Evolutionary conservation across 1,140 invertebrate species (phyloP), one percentile per base, ranked within the genome.

Genomic region (Zaprionus taronus): DNA sequence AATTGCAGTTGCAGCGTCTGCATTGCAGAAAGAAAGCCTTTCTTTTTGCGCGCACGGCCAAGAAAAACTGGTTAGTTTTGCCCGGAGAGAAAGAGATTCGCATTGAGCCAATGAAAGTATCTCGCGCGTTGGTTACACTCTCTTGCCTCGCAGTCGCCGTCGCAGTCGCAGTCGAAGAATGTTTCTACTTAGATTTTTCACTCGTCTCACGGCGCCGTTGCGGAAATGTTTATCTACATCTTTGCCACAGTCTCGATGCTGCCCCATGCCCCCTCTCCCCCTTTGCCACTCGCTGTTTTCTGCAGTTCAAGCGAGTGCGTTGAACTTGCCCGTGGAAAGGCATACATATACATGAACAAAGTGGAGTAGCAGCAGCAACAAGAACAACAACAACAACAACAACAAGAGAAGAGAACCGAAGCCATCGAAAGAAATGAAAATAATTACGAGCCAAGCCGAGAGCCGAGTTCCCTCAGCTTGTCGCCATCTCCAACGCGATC

Each of bases 271-370:
- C 31, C n/a, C 1, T 2, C 36, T 38, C 63, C 61, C 49, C 7
- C 55, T 28, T 31, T 41, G 36, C 34, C 66, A 58, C 34, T 44
- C 66, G 67, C 20, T 24, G 49, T 72, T 78, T 81, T 90, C 69
- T 90, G 81, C 85, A 89, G 85, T 89, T 89, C 85, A 89, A 81
- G 67, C 72, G 85, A 84, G 85, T 90, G 72, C 85, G 82, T 89
- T 89, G 84, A 89, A 89, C 84, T 85, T 89, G 78, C 71, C 38
- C 38, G 61, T 78, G 66, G 62, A 70, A 49, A 80, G 70, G 61
- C 72, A 69, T 55, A 81, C 70, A 63, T 55, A 63, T 53, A 72
- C 63, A 73, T 67, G 64, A 78, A 73, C 65, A 80, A 87, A 87
- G 84, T 87, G 85, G 84, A 89, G 84, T 89, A 89, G 81, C 80